phyloP scores from a whole-genome alignment of 1,140 invertebrate genomes.

The Eulimnadia texana region DNA sequence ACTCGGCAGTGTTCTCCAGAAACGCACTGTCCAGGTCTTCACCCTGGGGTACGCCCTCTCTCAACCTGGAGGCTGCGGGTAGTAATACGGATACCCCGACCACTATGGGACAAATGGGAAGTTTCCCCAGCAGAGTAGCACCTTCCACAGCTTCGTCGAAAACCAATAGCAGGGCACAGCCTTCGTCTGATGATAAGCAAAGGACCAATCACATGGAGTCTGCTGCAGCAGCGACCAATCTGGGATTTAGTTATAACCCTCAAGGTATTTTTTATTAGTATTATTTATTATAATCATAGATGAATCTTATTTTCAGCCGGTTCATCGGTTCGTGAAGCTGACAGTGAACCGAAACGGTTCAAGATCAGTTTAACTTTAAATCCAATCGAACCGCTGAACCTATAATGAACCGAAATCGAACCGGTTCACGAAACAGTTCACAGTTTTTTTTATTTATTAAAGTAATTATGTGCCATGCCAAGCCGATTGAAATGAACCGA shows the following conservation, averaged over 20 bases:
- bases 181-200: neutral
- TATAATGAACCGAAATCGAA: no score
- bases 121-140: neutral
- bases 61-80: neutral
- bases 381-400: no score
- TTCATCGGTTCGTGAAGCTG: no score
- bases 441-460: no score
- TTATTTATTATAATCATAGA: no score
- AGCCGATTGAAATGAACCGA: no score
- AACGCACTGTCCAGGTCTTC: neutral
- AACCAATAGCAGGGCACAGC: neutral
- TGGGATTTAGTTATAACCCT: neutral
- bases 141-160: neutral
- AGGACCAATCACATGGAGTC: neutral
- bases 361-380: no score
- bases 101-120: neutral
- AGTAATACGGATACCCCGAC: no score
- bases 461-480: no score
- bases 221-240: neutral
- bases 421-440: no score
- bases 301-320: no score
- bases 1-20: slow-evolving; percentile 6
- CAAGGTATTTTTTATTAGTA: slow-evolving; percentile 26
- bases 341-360: no score
- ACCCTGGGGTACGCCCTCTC: slow-evolving; percentile 3